Conservation (phyloP, 2,113 vertebrate genomes). For the Megaptera novaeangliae region DNA sequence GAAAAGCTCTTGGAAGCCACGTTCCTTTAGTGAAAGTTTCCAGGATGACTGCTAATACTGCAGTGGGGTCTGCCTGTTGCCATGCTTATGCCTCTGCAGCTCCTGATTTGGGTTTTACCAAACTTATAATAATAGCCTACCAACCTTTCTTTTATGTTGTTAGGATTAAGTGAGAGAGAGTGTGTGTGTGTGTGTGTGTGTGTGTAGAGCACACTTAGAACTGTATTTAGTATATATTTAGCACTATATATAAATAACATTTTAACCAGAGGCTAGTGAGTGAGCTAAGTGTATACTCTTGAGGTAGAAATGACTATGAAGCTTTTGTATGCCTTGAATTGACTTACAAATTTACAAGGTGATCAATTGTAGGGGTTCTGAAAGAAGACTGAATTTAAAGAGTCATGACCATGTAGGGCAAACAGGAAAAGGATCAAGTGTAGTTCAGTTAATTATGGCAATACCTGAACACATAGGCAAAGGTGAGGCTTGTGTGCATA, state of each 20-base stretch:
- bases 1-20: background rate
- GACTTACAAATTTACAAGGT: background rate
- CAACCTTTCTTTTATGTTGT: background rate
- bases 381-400: background rate
- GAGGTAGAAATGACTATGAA: background rate
- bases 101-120: background rate
- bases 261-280: background rate
- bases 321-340: background rate
- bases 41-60: background rate
- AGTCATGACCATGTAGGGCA: background rate
- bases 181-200: background rate
- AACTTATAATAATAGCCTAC: background rate
- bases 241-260: background rate
- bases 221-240: background rate
- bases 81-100: accelerated
- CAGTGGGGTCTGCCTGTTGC: background rate
- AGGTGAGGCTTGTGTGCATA: background rate
- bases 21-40: background rate
- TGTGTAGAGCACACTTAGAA: background rate
- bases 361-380: background rate
- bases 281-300: background rate
- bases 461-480: background rate
- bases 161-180: background rate
- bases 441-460: background rate
- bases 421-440: background rate